Base-by-base conservation (phyloP, 2,113 vertebrate genomes). In the Antechinus stuartii region DNA sequence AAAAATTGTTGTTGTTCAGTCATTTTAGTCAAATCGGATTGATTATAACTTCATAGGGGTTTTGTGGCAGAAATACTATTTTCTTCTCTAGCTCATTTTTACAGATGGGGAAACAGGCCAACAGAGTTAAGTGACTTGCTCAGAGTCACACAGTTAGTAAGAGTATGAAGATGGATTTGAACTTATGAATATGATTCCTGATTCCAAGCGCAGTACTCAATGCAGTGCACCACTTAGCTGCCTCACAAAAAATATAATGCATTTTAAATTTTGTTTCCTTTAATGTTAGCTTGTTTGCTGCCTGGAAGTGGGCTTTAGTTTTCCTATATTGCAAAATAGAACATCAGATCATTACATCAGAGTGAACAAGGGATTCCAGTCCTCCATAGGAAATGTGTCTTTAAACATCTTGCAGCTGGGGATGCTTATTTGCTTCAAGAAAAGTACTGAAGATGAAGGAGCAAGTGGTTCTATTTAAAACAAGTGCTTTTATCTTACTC, bases 381-480 rank as follows among this genome's bases (percentile, higher is more conserved):
- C 56, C 56, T 30, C 12, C 54, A 90, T 84, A 50, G 93, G 94
- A 97, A 96, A 10, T 90, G 50, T 90, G 10, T 47, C 47, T 49
- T 90, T 90, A 52, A 84, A 90, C 27, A 35, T 11, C 1, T 57
- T 95, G 23, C 26, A 3, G 84, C 55, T 94, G 94, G 94, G 92
- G n/a, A 91, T 84, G 92, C 30, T 12, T 42, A 1, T 92, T 96
- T 95, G 47, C 91, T 93, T 91, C 25, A 76, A 93, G 93, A 94
- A 95, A 92, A 91, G 92, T 50, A 47, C 25, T n/a, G 68, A 8
- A 16, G 25, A 11, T 49, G 92, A 96, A 97, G 91, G 53, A 50
- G 55, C 94, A 92, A 56, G 93, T 95, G 93, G 95, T 90, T 96
- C 52, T 54, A 89, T 93, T 98, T 96, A 96, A 97, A 95, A 95